Percentiles rank a stretch among this genome's conserved stretches.
phyloP scores from a whole-genome alignment of 2,888 invertebrate species.

The Blera fallax region DNA sequence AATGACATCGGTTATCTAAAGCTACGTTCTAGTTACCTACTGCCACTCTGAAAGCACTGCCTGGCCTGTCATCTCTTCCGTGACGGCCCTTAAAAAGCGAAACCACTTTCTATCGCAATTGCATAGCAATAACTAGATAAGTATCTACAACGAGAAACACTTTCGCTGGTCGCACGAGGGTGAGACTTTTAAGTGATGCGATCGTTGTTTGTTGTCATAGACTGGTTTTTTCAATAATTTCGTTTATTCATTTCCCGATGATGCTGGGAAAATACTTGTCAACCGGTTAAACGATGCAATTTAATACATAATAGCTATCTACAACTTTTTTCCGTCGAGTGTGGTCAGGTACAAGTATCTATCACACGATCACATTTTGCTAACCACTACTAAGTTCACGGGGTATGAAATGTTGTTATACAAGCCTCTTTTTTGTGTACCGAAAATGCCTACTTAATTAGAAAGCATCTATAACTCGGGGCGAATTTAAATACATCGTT shows the following conservation, averaged over 20 bases:
- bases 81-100: slow-evolving; percentile 49
- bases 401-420: too few relatives aligned
- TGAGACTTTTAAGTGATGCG: background rate
- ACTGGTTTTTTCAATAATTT: slow-evolving; percentile 11
- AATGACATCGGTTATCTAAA: background rate
- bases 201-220: background rate
- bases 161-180: slow-evolving; percentile 39
- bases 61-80: slow-evolving; percentile 32
- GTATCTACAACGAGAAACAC: slow-evolving; percentile 31
- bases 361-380: background rate
- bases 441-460: background rate
- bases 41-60: background rate
- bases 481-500: background rate
- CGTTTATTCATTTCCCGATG: slow-evolving; percentile 18
- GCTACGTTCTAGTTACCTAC: slow-evolving; percentile 32
- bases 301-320: background rate
- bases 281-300: background rate
- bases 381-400: background rate
- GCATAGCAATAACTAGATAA: slow-evolving; percentile 25
- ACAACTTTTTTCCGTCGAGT: background rate
- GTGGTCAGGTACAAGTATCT: background rate
- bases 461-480: background rate
- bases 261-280: background rate
- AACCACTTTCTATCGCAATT: slow-evolving; percentile 54
- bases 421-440: background rate